phyloP scores from a whole-genome alignment of 2,888 invertebrate species.

The Apamea crenata region DNA sequence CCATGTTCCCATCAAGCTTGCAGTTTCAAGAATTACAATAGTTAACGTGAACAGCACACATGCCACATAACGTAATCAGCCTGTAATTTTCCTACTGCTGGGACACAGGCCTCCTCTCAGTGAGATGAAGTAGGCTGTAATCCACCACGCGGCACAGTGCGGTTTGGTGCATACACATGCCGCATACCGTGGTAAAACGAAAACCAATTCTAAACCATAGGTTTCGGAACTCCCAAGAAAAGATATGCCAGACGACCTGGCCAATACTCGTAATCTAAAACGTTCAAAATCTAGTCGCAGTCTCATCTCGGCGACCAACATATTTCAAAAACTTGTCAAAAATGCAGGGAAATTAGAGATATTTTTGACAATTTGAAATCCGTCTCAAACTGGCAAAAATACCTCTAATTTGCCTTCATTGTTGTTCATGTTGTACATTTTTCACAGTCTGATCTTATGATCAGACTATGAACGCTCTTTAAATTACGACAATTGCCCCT shows the following conservation, averaged over 20 bases:
- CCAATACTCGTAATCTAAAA: background rate
- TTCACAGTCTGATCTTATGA: no score
- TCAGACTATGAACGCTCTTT: background rate
- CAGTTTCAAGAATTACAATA: background rate
- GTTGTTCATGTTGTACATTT: no score
- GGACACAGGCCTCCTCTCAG: background rate
- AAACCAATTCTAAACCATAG: background rate
- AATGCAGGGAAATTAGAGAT: background rate
- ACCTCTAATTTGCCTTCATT: no score
- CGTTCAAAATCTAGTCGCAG: background rate
- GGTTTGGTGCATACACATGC: background rate
- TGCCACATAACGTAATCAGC: no score
- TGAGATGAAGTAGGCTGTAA: background rate
- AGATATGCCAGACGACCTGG: background rate
- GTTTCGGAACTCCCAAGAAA: background rate
- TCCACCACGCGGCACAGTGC: background rate
- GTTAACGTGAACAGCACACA: background rate
- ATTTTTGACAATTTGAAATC: background rate
- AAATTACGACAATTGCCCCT: background rate
- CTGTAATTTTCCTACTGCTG: background rate
- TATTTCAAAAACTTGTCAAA: background rate
- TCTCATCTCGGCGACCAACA: no score
- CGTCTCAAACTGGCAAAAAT: no score
- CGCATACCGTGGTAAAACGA: background rate
- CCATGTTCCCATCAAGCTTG: background rate